Conservation (phyloP, 2,113 vertebrate species). For the Misgurnus anguillicaudatus region DNA sequence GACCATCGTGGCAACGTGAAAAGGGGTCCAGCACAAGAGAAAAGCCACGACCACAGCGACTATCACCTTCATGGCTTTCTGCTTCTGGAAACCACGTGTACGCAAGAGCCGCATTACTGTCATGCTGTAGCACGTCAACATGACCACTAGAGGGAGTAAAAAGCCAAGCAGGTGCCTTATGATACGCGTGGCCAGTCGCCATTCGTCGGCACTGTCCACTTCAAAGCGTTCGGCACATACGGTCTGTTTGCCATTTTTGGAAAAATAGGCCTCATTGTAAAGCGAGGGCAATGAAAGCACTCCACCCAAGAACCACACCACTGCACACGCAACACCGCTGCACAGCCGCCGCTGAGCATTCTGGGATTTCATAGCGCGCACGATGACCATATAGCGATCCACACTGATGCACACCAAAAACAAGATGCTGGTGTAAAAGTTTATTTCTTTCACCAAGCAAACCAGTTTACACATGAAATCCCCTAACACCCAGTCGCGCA, state of each 20-base stretch:
- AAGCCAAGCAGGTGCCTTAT: conserved; percentile 72
- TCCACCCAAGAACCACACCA: conserved; percentile 66
- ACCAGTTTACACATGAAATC: conserved; percentile 70
- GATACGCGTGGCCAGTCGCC: conserved; percentile 64
- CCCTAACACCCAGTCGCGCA: conserved; percentile 74
- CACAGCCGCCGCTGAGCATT: conserved; percentile 41
- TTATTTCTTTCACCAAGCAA: conserved; percentile 70
- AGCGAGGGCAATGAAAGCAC: conserved; percentile 70
- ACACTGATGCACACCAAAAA: conserved; percentile 78
- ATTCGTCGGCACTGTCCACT: conserved; percentile 47
- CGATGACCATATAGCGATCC: conserved; percentile 77
- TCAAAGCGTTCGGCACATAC: conserved; percentile 63
- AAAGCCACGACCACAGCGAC: conserved; percentile 71
- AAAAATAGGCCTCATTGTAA: conserved; percentile 42
- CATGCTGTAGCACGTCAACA: conserved; percentile 73
- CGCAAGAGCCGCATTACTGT: conserved; percentile 66
- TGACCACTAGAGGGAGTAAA: conserved; percentile 67
- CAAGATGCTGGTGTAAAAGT: conserved; percentile 79
- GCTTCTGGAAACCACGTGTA: conserved; percentile 72
- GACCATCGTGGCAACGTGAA: conserved; percentile 62
- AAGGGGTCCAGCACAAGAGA: conserved; percentile 75
- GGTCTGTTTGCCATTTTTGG: fast-evolving
- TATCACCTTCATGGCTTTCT: conserved; percentile 77
- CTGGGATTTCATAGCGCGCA: conserved; percentile 64
- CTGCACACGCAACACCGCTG: conserved; percentile 62